Conservation (phyloP, 2,113 vertebrate genomes). For the Trichomycterus rosablanca region DNA sequence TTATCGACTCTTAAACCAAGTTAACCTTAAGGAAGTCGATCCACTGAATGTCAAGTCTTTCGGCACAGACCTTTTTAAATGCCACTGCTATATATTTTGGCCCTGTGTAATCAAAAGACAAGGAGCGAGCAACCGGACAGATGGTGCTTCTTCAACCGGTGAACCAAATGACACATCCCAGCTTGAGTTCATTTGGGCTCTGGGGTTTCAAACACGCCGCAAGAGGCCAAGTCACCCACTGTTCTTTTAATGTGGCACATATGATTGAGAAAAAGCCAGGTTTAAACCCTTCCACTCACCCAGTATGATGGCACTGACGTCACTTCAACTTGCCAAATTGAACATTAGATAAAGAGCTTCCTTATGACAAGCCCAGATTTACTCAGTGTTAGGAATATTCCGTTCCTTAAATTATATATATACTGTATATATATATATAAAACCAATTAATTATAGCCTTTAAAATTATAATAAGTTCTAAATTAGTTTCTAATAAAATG, state of each 20-base stretch:
- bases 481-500: no score
- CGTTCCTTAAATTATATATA: no score
- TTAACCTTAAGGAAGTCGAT: slow-evolving; percentile 66
- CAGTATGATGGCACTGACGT: not conserved
- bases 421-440: no score
- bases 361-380: not conserved
- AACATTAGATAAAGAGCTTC: not conserved
- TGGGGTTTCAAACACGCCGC: slow-evolving; percentile 15
- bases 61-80: slow-evolving; percentile 67
- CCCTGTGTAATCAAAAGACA: slow-evolving; percentile 53
- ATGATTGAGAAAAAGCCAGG: slow-evolving; percentile 19
- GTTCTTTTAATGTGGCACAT: slow-evolving; percentile 24
- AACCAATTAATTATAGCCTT: no score
- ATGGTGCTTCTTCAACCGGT: slow-evolving; percentile 41
- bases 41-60: slow-evolving; percentile 66
- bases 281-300: slow-evolving; percentile 6
- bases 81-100: slow-evolving; percentile 62
- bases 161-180: slow-evolving; percentile 56
- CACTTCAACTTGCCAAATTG: not conserved
- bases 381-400: no score
- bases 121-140: slow-evolving; percentile 44
- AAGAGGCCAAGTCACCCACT: slow-evolving; percentile 11
- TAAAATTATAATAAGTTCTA: no score
- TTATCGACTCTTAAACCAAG: slow-evolving; percentile 53
- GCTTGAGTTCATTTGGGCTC: slow-evolving; percentile 52